These are phyloP conservation scores for Ellobius talpinus DNA, from an alignment of 2,113 vertebrate genomes.

Conservation along the genomic window DNA sequence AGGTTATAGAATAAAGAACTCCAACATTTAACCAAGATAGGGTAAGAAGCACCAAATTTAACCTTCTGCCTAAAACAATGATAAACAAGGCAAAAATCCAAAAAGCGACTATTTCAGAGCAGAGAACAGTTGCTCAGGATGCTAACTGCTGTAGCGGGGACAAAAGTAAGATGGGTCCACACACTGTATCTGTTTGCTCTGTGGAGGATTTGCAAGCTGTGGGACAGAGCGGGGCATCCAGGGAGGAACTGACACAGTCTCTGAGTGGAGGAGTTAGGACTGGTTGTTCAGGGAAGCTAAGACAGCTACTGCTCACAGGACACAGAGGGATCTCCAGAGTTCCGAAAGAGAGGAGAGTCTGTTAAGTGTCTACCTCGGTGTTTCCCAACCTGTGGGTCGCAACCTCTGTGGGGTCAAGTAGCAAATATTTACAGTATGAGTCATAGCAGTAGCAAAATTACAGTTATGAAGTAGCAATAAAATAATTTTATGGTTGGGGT, in stretches of 20 bases:
- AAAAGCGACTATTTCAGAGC: not conserved
- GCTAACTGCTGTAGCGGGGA: not conserved
- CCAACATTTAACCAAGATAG: not conserved
- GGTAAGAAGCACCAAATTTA: not conserved
- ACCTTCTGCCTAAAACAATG: conserved; percentile 36
- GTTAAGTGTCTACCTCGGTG: no score
- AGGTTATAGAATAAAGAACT: not conserved
- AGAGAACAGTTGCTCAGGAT: not conserved
- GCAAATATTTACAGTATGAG: not conserved
- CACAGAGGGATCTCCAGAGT: not conserved
- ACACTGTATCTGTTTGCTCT: not conserved
- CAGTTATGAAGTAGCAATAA: not conserved
- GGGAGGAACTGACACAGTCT: not conserved
- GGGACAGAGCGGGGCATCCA: not conserved
- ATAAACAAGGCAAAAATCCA: conserved; percentile 38
- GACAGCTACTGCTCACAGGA: not conserved
- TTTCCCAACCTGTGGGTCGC: not conserved
- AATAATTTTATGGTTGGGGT: not conserved
- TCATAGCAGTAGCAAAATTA: not conserved
- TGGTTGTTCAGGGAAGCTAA: not conserved
- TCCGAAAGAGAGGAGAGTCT: not conserved
- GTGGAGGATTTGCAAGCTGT: not conserved
- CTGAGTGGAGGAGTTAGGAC: not conserved
- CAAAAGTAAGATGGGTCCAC: not conserved
- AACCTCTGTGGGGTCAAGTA: not conserved